Conservation (phyloP, 2,888 invertebrate species). For the Hirtodrosophila histrioides region DNA sequence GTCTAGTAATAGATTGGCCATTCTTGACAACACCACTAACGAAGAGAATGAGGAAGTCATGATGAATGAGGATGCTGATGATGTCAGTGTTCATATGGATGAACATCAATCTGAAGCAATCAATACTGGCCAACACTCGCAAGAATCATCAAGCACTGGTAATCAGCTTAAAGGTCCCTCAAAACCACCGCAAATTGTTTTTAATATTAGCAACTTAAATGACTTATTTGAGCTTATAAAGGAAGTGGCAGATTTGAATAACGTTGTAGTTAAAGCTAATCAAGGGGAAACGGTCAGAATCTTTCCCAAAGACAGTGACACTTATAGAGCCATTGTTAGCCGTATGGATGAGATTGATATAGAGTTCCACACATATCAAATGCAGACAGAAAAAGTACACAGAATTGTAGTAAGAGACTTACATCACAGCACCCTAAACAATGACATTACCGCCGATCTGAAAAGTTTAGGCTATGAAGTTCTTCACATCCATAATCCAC, state of each 20-base stretch:
- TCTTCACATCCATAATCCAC: conserved; percentile 8
- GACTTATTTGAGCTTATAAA: conserved; percentile 16
- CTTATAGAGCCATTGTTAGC: conserved; percentile 15
- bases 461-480: conserved; percentile 5
- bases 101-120: no score
- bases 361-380: conserved; percentile 18
- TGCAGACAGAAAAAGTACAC: conserved; percentile 7
- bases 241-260: conserved; percentile 1
- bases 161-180: conserved; percentile 1
- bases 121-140: no score
- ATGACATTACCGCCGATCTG: conserved; percentile 2
- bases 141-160: neutral
- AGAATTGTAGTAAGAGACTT: conserved; percentile 12
- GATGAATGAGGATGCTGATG: conserved; percentile 3
- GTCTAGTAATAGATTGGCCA: conserved; percentile 6
- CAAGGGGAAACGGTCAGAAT: conserved; percentile 7
- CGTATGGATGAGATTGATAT: conserved; percentile 3
- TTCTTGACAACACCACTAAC: conserved; percentile 2
- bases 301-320: conserved; percentile 5
- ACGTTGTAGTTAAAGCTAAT: conserved; percentile 3
- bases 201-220: conserved; percentile 10
- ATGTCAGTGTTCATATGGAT: neutral
- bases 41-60: neutral
- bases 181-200: conserved; percentile 15
- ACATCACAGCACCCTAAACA: conserved; percentile 18